Conservation (phyloP, 2,113 vertebrate species). For the Sterna hirundo region DNA sequence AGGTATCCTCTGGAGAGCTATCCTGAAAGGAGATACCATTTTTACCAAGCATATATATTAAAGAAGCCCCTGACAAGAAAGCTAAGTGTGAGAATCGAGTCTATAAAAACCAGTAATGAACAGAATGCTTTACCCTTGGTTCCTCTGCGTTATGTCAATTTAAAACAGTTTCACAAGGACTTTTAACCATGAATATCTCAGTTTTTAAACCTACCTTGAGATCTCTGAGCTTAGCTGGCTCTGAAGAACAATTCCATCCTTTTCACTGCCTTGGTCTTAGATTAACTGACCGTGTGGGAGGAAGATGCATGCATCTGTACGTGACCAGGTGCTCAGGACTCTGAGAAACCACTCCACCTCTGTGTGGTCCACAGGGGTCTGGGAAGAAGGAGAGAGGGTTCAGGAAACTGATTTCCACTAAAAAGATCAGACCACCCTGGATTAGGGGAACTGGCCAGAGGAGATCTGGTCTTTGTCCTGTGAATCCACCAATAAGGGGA, state of each 20-base stretch:
- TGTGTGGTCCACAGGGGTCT: background rate
- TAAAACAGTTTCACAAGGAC: background rate
- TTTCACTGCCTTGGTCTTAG: background rate
- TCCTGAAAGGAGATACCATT: background rate
- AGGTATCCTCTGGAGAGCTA: background rate
- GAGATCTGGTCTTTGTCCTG: slow-evolving; percentile 13
- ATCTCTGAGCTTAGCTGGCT: background rate
- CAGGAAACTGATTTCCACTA: background rate
- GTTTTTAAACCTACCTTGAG: background rate
- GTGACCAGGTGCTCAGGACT: background rate
- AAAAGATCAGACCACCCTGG: background rate
- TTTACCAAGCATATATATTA: background rate
- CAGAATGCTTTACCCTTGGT: background rate
- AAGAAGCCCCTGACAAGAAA: background rate
- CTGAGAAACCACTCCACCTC: background rate
- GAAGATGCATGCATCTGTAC: background rate
- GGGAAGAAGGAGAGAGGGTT: background rate
- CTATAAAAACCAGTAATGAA: background rate
- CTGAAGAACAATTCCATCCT: background rate
- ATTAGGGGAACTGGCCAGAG: background rate
- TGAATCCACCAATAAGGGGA: background rate
- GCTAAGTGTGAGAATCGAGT: background rate
- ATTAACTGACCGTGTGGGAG: background rate
- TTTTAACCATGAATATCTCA: background rate
- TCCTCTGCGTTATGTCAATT: background rate